Base-by-base conservation (phyloP, 2,113 vertebrate species). In the Ammospiza nelsoni region DNA sequence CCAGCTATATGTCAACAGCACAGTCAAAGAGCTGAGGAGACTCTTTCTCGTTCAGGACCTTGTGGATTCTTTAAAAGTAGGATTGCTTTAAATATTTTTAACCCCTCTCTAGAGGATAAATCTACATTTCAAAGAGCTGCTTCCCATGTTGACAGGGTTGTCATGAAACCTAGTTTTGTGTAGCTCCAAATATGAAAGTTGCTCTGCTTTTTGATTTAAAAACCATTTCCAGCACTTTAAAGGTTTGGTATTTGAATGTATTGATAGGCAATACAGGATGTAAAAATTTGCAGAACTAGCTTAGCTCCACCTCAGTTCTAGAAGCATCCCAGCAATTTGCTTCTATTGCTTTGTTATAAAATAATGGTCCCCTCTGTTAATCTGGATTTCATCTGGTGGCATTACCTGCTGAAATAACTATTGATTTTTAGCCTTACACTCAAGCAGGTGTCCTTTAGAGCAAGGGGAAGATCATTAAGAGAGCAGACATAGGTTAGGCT, bases 31-130 rank as follows among this genome's bases (percentile, higher is more conserved):
- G 96, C 99, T 99, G 57, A 98, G 99, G 92, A 98, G 99, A 96
- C 99, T 99, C 90, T 99, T 99, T 94, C 99, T 99, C 1, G 99
- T 99, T 93, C 99, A 99, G 97, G 99, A 99, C 97, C 98, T 99
- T 21, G 98, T 99, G 90, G 99, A 99, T 97, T 99, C 99, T 86
- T 98, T 99, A 95, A 99, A 99, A 98, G 99, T 99, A 98, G 11
- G 98, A 61, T 63, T 79, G 49, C 39, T 71, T 92, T 72, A 76
- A 67, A 51, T 85, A 84, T 91, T 94, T 81, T 90, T 68, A 75
- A 90, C 44, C 35, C 78, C 39, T 43, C 58, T 89, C 57, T 48
- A 49, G 58, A 82, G 58, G 71, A 75, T 66, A 44, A 76, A 8
- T 78, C 76, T 92, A 5, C 43, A 90, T 87, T 91, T 92, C 61